These are phyloP conservation scores for Protosalanx chinensis DNA, from an alignment of 2,797 vertebrate species.

Conservation along the genomic window DNA sequence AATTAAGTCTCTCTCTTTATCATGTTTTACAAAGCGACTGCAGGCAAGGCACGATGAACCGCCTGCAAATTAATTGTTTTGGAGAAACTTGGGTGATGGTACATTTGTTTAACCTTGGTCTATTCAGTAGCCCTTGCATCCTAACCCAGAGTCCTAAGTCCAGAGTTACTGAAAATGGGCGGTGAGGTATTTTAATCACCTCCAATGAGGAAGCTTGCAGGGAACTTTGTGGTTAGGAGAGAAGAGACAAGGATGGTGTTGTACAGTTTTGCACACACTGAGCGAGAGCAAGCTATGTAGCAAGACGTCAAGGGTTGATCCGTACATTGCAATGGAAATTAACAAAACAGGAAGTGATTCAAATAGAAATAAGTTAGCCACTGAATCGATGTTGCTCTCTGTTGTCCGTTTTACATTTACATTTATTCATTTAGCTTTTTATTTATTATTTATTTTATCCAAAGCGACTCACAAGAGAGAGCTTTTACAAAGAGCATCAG, in stretches of 20 bases:
- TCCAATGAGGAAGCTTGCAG: constrained; percentile 30
- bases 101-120: constrained; percentile 49
- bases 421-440: too few species aligned
- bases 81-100: constrained; percentile 60
- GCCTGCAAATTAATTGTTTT: constrained; percentile 72
- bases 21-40: constrained; percentile 58
- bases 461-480: too few species aligned
- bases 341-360: too few species aligned
- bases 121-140: constrained; percentile 6
- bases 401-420: too few species aligned
- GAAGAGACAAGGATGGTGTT: constrained; percentile 50
- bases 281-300: constrained; percentile 8
- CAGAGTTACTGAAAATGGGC: constrained; percentile 61
- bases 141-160: constrained; percentile 45
- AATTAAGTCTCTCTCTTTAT: constrained; percentile 72
- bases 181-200: constrained; percentile 66
- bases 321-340: too few species aligned
- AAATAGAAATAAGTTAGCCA: too few species aligned
- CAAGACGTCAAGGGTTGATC: too few species aligned
- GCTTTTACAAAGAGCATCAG: too few species aligned
- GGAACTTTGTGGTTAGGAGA: constrained; percentile 52
- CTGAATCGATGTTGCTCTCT: too few species aligned
- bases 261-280: constrained; percentile 37
- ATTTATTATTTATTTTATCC: too few species aligned
- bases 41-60: constrained; percentile 52